Conservation (phyloP, 2,113 vertebrate genomes). For the Bothrops jararaca region DNA sequence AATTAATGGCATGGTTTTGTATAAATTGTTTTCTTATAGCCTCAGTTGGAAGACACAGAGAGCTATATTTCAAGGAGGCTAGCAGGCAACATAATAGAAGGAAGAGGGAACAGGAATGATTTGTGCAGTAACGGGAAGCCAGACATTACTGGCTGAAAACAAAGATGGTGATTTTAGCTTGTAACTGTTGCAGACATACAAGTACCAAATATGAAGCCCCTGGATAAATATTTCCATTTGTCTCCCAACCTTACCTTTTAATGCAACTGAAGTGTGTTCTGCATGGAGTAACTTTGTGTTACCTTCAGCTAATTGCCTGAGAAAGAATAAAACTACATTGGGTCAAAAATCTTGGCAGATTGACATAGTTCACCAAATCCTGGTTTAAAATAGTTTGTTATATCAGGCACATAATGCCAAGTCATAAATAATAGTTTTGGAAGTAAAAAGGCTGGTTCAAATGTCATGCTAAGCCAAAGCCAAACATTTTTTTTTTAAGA, state of each 20-base stretch:
- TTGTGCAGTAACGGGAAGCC: neutral
- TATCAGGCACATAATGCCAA: neutral
- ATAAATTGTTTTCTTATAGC: neutral
- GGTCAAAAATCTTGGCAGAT: neutral
- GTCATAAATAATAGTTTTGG: neutral
- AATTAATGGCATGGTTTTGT: neutral
- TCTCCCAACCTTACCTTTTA: neutral
- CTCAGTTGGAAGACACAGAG: neutral
- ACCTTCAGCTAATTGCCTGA: neutral
- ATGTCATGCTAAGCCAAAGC: neutral
- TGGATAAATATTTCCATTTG: neutral
- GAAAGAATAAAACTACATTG: neutral
- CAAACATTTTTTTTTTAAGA: neutral
- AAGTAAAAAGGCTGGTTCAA: neutral
- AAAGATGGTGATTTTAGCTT: neutral
- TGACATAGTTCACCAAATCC: neutral
- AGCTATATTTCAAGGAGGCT: neutral
- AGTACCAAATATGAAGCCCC: neutral
- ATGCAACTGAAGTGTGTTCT: neutral
- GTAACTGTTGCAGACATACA: neutral
- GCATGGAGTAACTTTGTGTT: neutral
- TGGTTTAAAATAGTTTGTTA: neutral
- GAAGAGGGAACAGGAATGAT: neutral
- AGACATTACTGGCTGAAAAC: neutral
- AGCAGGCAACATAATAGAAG: neutral